Evolutionary conservation across 2,797 vertebrate genomes (phyloP).

Genomic region (Manis javanica): DNA sequence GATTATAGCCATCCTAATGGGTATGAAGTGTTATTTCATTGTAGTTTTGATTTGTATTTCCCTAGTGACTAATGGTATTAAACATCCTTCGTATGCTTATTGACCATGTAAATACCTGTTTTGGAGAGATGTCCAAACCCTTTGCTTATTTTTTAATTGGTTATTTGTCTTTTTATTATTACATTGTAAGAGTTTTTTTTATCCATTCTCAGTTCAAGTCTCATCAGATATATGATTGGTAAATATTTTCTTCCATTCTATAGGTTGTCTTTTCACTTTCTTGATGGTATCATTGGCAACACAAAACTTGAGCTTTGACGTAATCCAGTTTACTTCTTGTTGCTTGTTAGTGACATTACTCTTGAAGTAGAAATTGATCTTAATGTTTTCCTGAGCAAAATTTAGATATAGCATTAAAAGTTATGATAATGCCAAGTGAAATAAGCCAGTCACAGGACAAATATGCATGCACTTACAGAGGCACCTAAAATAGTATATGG

Average conservation of each 20-base stretch:
- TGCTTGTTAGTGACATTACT: neutral
- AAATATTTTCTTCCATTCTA: slow-evolving; percentile 20
- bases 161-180: slow-evolving; percentile 34
- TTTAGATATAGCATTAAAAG: slow-evolving; percentile 19
- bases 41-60: slow-evolving; percentile 38
- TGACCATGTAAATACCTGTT: slow-evolving; percentile 1
- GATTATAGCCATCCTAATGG: neutral
- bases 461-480: neutral
- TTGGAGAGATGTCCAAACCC: neutral
- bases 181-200: neutral
- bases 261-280: neutral
- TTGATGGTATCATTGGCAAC: neutral
- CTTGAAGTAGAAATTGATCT: neutral
- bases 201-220: neutral
- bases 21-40: neutral
- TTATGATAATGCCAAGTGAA: neutral
- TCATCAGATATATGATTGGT: neutral
- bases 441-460: neutral
- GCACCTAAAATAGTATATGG: neutral
- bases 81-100: neutral
- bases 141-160: neutral
- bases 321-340: neutral
- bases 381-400: slow-evolving; percentile 54
- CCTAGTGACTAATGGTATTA: neutral
- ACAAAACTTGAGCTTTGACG: neutral